Evolutionary conservation across 1,140 invertebrate genomes (phyloP).

Genomic region (Anastatus disparis): DNA sequence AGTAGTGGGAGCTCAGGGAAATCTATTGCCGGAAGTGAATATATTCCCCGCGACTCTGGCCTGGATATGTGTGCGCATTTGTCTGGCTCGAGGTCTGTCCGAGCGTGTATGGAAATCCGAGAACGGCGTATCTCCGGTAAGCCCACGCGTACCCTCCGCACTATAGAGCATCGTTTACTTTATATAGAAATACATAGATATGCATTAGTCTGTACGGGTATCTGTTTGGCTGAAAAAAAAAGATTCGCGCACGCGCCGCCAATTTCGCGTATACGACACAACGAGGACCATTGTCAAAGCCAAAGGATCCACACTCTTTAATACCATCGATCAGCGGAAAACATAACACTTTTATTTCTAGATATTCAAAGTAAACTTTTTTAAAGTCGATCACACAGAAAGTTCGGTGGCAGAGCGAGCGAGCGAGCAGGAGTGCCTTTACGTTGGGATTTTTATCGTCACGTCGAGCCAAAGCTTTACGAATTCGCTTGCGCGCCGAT

Average conservation of each 20-base stretch:
- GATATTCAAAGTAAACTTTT: slow-evolving; percentile 4
- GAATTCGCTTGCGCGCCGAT: slow-evolving; percentile 24
- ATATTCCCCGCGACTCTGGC: slow-evolving; percentile 55
- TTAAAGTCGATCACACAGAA: slow-evolving; percentile 26
- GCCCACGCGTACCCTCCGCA: neutral
- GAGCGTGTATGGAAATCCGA: slow-evolving; percentile 61
- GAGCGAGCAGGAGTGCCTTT: slow-evolving; percentile 4
- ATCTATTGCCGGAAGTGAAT: slow-evolving; percentile 67
- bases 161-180: neutral
- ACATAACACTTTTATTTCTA: slow-evolving; percentile 32
- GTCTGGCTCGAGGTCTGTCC: slow-evolving; percentile 47
- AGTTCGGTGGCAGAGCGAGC: slow-evolving; percentile 4
- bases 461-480: slow-evolving; percentile 14
- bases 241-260: slow-evolving; percentile 22
- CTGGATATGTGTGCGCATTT: slow-evolving; percentile 46
- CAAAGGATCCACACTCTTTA: neutral
- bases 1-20: slow-evolving; percentile 52
- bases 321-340: slow-evolving; percentile 31
- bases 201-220: neutral
- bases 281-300: neutral
- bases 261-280: slow-evolving; percentile 6
- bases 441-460: slow-evolving; percentile 30
- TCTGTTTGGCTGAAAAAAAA: neutral
- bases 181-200: neutral
- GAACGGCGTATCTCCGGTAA: slow-evolving; percentile 48